phyloP scores from a whole-genome alignment of 2,888 invertebrate species.

The Hirtodrosophila alboralis region DNA sequence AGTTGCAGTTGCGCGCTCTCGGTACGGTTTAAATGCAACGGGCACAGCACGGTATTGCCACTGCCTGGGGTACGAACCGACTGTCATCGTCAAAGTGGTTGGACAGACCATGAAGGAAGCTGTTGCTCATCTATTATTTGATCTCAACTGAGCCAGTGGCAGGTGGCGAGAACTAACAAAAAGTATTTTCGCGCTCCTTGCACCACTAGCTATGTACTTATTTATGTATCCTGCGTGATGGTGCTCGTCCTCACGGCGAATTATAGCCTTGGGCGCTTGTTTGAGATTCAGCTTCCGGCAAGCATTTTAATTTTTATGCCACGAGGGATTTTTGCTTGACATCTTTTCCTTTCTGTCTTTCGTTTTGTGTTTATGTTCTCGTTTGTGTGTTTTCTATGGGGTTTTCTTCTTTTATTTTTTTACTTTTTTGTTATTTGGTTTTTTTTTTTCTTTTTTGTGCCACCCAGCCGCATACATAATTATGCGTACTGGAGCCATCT shows the following conservation, averaged over 20 bases:
- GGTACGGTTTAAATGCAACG: constrained; percentile 35
- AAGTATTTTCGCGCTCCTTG: constrained; percentile 43
- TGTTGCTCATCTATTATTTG: constrained; percentile 52
- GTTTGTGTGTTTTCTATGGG: constrained; percentile 27
- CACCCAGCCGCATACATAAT: constrained; percentile 64
- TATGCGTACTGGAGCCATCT: constrained; percentile 60
- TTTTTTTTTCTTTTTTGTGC: constrained; percentile 34
- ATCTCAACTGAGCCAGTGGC: constrained; percentile 33
- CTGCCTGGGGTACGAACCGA: neutral
- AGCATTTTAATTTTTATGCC: constrained; percentile 77
- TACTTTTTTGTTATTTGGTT: constrained; percentile 15
- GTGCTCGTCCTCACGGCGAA: constrained; percentile 36
- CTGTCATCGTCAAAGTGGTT: constrained; percentile 8
- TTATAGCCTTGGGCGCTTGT: constrained; percentile 72
- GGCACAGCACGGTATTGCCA: constrained; percentile 1
- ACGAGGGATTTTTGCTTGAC: constrained; percentile 64
- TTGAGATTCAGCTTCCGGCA: constrained; percentile 78
- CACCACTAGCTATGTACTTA: neutral
- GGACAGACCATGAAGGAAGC: neutral
- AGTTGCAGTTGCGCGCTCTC: constrained; percentile 33
- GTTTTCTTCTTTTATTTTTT: constrained; percentile 14
- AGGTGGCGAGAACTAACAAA: constrained; percentile 67
- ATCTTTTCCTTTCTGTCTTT: constrained; percentile 30
- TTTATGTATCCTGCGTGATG: constrained; percentile 13
- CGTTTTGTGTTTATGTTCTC: constrained; percentile 24